Base-by-base conservation (phyloP, 2,888 invertebrate genomes). In the Allacma fusca region DNA sequence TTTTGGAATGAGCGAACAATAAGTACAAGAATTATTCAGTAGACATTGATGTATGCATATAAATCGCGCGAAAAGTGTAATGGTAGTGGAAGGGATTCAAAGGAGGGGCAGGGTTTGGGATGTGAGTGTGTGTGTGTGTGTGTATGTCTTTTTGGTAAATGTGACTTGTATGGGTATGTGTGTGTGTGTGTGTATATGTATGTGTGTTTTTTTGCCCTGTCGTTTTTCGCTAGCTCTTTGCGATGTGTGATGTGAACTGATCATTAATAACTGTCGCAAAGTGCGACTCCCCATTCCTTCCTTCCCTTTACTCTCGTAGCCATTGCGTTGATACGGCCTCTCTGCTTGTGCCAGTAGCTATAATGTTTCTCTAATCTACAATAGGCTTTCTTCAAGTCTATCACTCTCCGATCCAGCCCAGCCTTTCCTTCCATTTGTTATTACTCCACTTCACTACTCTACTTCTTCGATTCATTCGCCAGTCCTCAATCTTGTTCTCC, bases 231-330 rank as follows among this genome's bases (percentile, higher is more conserved):
- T 74, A 67, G 75, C 75, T 68, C 57, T 78, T 76, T 78, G 72
- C 75, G 72, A 76, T 78, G 78, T 78, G 76, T 74, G 73, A 78
- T 71, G 71, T 79, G 81, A 81, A 77, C 76, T 77, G 80, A 78
- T 81, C 82, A 82, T 82, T 82, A 82, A 81, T 82, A 82, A 79
- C 82, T 82, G 82, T 82, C 82, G 80, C 80, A 76, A 77, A 78
- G 78, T 81, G 78, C 79, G 80, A 82, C 80, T 81, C 80, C 80
- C 82, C 80, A 80, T 80, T 81, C 78, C 80, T 80, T 74, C 73
- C n/a, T n/a, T n/a, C n/a, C n/a, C n/a, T n/a, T n/a, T n/a, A n/a
- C 73, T 74, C 62, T 62, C 73, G 59, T 74, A 13, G n/a, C 59
- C 59, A 21, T 59, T 40, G 40, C 40, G 40, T 40, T 40, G 40